Base-by-base conservation (phyloP, 1,140 invertebrate genomes). In the Heliconius nattereri region DNA sequence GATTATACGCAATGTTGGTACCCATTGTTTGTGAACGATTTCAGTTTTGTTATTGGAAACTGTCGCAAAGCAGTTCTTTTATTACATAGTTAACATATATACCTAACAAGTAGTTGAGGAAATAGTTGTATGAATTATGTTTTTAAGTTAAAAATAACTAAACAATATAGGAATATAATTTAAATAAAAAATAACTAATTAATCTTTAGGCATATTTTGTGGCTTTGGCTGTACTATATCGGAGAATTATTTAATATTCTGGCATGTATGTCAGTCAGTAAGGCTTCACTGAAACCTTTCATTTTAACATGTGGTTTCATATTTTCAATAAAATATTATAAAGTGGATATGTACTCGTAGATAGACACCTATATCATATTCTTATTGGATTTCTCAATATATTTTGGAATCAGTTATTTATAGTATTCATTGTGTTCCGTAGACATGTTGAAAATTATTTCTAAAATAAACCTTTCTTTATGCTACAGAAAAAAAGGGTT, bases 21-120 rank as follows among this genome's bases (percentile, higher is more conserved):
- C 32, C 74, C 78, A 80, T 80, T 80, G 79, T 80, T 80, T 80
- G 52, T 66, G 71, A 80, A 74, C 78, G 72, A 78, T 74, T 77
- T 78, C 52, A 72, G 72, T 78, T 78, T 74, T 74, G 78, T 78
- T 74, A 72, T 76, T 70, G 7, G 29, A 74, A 35, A 73, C 54
- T 29, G 49, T 45, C 29, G 52, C 73, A 75, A 32, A 72, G 52
- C 40, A 54, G 20, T 52, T 70, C 52, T 49, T 52, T 45, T 26
- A 73, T 73, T 26, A 29, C 5, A 66, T 66, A 66, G 57, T 66
- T 29, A 29, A 66, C 5, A 66, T 52, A 52, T 7, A 52, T 19
- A 45, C 40, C 40, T 20, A 7, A 66, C 16, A 26, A n/a, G 57
- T 66, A 66, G 11, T 66, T 66, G 1, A 16, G 13, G 23, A 26